A percentile compares a stretch with the other conserved stretches of the same genome.
phyloP scores from a whole-genome alignment of 2,888 invertebrate species.

The Diloba caeruleocephala region DNA sequence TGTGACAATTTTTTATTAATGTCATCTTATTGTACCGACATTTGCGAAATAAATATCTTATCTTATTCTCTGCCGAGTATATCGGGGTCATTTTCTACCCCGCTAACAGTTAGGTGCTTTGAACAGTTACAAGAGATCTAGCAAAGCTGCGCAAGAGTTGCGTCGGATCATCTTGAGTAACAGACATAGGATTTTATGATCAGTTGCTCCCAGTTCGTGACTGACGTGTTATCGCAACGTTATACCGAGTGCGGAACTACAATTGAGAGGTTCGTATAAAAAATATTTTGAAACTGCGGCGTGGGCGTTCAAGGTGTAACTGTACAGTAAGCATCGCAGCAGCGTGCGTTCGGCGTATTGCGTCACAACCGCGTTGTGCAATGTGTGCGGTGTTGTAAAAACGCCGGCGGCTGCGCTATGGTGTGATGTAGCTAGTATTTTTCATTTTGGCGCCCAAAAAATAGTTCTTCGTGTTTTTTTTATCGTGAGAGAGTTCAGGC shows the following conservation, averaged over 20 bases:
- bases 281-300: slow-evolving; percentile 55
- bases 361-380: slow-evolving; percentile 55
- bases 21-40: too few species aligned
- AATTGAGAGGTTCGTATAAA: slow-evolving; percentile 47
- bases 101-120: neutral
- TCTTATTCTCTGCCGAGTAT: too few species aligned
- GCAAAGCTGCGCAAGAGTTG: slow-evolving; percentile 31
- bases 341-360: slow-evolving; percentile 49
- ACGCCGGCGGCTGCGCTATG: slow-evolving; percentile 38
- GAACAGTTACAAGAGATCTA: slow-evolving; percentile 6
- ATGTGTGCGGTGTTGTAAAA: slow-evolving; percentile 57
- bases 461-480: slow-evolving; percentile 8
- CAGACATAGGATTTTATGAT: slow-evolving; percentile 45
- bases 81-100: neutral
- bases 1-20: too few species aligned
- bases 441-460: too few species aligned
- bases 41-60: too few species aligned
- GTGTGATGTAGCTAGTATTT: too few species aligned
- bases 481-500: slow-evolving; percentile 16
- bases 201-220: slow-evolving; percentile 37
- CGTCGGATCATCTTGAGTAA: slow-evolving; percentile 39
- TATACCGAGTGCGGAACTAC: slow-evolving; percentile 53
- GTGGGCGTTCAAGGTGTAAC: slow-evolving; percentile 61
- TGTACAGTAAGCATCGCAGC: slow-evolving; percentile 47
- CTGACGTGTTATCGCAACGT: slow-evolving; percentile 39